Evolutionary conservation across 1,140 invertebrate species (phyloP).

Genomic region (Gryon sp.): DNA sequence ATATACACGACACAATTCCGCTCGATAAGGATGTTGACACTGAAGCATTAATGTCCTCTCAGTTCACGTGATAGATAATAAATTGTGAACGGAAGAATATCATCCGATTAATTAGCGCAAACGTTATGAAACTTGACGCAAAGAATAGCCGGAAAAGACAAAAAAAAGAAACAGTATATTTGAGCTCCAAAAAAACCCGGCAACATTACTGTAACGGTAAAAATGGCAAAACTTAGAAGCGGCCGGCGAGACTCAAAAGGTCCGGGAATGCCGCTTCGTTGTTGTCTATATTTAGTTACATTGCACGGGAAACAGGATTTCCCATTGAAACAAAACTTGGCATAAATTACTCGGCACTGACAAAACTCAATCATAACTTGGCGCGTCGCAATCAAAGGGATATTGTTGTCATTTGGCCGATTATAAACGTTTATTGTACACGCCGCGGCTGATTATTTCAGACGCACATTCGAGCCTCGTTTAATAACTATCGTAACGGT

Average conservation of each 20-base stretch:
- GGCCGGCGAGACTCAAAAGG: conserved; percentile 1
- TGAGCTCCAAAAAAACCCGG: too few relatives aligned
- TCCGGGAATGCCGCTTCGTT: conserved; percentile 6
- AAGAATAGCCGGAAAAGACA: conserved; percentile 8
- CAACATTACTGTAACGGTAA: conserved; percentile 32
- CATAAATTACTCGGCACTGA: conserved; percentile 20
- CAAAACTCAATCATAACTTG: conserved; percentile 26
- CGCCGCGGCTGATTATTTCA: conserved; percentile 17
- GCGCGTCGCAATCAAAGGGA: conserved; percentile 30
- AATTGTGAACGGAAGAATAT: conserved; percentile 10
- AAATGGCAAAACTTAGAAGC: conserved; percentile 14
- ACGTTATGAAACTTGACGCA: too few relatives aligned
- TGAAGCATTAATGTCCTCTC: conserved; percentile 52
- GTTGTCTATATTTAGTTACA: conserved; percentile 1
- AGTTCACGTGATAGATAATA: conserved; percentile 24
- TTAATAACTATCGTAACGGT: conserved; percentile 22
- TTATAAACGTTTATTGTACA: conserved; percentile 13
- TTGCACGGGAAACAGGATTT: conserved; percentile 40
- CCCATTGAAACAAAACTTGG: conserved; percentile 38
- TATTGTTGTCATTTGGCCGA: conserved; percentile 38
- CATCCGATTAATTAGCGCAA: conserved; percentile 34
- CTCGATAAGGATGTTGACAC: conserved; percentile 55
- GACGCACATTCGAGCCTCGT: conserved; percentile 9
- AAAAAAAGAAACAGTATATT: conserved; percentile 10
- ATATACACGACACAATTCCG: conserved; percentile 51